Evolutionary conservation across 2,113 vertebrate species (phyloP), one percentile per base, ranked within the genome.

Genomic region (Aspidoscelis tigris): DNA sequence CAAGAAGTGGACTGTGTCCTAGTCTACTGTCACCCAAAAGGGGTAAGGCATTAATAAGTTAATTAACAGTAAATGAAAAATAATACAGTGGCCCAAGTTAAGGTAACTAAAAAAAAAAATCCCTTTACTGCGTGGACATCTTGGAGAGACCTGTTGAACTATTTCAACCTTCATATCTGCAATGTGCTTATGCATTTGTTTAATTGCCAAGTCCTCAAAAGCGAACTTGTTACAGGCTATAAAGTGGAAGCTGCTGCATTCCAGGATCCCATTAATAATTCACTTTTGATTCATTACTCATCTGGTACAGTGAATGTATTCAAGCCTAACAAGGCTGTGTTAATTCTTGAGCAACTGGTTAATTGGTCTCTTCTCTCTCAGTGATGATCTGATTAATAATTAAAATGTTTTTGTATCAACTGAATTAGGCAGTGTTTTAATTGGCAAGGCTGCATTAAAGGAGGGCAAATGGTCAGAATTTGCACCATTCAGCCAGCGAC

Each of bases 281-380:
- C 82, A 61, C 66, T 92, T 76, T 16, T 75, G 92, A 68, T 86
- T 93, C 85, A 75, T 65, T 58, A 92, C 85, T 92, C 91, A 87
- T 91, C 76, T 76, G 90, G 90, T 90, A 93, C 85, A 88, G 92
- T 93, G 80, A 93, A 93, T 89, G 89, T 89, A 87, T 93, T 91
- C 88, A 91, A 39, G 80, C 65, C 88, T 90, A 92, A 89, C 89
- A 88, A 91, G 74, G 18, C 18, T 0, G 0, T 26, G 70, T 90
- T 94, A 84, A 90, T 94, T 95, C 95, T 85, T 83, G 83, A 83
- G 88, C 92, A 90, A 77, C 83, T 75, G 89, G 90, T 86, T 90
- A 95, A 91, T 91, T 90, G 86, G 89, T 87, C 93, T 88, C 91
- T 95, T 95, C 88, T 90, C 82, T 90, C 83, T 78, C 14, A 39